phyloP scores from a whole-genome alignment of 2,113 vertebrate species.

The Butorides virescens region DNA sequence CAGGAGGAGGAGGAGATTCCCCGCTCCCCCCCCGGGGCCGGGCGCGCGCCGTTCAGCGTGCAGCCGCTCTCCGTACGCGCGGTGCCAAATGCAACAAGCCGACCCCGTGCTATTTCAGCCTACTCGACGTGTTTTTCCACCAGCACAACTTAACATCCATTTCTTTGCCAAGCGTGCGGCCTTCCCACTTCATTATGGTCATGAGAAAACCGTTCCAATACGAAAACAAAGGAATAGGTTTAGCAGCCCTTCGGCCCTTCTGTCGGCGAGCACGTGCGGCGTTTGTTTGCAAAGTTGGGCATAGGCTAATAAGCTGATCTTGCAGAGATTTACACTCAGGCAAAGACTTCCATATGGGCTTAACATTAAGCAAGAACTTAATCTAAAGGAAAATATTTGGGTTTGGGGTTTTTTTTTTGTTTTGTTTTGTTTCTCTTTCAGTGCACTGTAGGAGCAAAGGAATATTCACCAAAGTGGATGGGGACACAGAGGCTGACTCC shows the following conservation, averaged over 20 bases:
- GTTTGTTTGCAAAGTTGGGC: neutral
- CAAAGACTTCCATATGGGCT: neutral
- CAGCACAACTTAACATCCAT: neutral
- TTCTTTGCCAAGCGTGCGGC: neutral
- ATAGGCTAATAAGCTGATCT: neutral
- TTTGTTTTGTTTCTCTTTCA: neutral
- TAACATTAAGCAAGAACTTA: neutral
- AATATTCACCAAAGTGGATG: neutral
- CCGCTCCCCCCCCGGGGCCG: neutral
- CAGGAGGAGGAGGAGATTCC: neutral
- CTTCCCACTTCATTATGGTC: neutral
- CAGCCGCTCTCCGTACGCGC: accelerated
- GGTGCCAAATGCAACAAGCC: neutral
- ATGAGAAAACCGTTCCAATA: neutral
- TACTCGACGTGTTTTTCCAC: neutral
- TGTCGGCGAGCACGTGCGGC: neutral
- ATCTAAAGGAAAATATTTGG: neutral
- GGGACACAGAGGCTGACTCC: neutral
- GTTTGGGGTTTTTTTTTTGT: neutral
- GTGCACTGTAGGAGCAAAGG: neutral
- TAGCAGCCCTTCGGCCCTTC: neutral
- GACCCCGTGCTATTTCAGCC: neutral
- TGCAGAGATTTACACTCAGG: neutral
- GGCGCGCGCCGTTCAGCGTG: accelerated
- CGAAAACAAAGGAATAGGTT: constrained; percentile 3